Evolutionary conservation across 2,797 vertebrate genomes (phyloP), one percentile per base, ranked within the genome.

Genomic region (Garrulus glandarius): DNA sequence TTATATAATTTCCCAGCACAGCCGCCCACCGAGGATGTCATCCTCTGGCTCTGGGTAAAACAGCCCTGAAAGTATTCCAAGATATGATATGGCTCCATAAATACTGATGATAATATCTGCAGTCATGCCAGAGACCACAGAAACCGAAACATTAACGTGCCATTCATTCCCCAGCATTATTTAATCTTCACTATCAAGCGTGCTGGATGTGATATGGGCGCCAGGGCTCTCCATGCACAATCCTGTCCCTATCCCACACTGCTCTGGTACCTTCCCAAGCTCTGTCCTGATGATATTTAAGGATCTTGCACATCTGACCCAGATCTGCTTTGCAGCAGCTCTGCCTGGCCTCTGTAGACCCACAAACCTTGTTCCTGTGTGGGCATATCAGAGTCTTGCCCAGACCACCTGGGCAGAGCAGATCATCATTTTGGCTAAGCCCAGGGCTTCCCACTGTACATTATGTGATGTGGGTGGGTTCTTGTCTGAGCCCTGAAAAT

Each of bases 201-300:
- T 4, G 10, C 49, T n/a, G 74, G 67, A 15, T 13, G 8, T 2
- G 23, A 53, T 29, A 22, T 0, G 3, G 56, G n/a, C 5, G 4
- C 30, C 6, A 17, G 80, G 47, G 46, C 56, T 59, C 59, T 21
- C 7, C 56, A 27, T 21, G 19, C 4, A 2, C 24, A 11, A 30
- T 4, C 44, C 71, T 37, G 34, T 5, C 34, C 23, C 60, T 11
- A 6, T 3, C 12, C 34, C 9, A 36, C 74, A 4, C 16, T 13
- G 5, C 68, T 39, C 64, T 13, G 2, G 30, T 41, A 14, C 24
- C 41, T 49, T 37, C 41, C 50, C 2, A 1, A 8, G 43, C 43
- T 29, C 6, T 18, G n/a, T 34, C 37, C 65, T 24, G 56, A 5
- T 10, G 3, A 8, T 10, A 15, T 19, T 12, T 5, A 11, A 49